phyloP scores from a whole-genome alignment of 2,113 vertebrate species.

The Camarhynchus parvulus region DNA sequence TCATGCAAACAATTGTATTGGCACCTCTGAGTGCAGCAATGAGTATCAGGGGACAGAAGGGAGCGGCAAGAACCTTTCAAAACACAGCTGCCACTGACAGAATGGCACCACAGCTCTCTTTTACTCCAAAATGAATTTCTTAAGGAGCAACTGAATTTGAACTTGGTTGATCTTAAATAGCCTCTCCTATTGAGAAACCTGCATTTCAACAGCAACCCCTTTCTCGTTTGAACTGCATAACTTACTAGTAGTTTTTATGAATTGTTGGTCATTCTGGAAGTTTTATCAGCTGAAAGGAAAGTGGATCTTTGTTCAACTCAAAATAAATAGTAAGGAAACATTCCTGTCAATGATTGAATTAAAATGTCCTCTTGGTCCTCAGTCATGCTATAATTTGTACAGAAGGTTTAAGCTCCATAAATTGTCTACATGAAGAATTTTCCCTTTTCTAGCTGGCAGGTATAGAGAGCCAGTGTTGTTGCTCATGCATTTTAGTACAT shows the following conservation, averaged over 20 bases:
- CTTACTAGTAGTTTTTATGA: neutral
- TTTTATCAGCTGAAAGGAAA: neutral
- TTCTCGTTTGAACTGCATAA: neutral
- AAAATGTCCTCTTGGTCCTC: neutral
- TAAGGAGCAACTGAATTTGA: neutral
- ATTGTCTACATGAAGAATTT: neutral
- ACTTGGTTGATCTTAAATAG: neutral
- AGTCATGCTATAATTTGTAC: neutral
- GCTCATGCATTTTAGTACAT: neutral
- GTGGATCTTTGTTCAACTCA: neutral
- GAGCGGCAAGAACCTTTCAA: neutral
- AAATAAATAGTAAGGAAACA: neutral
- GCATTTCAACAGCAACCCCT: neutral
- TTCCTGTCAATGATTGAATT: neutral
- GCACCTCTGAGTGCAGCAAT: neutral
- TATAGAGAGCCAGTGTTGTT: neutral
- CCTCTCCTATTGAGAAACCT: neutral
- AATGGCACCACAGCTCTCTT: neutral
- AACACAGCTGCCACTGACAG: conserved; percentile 4
- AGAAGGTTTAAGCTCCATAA: neutral
- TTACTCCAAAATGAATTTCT: neutral
- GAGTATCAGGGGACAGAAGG: neutral
- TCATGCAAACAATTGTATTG: neutral
- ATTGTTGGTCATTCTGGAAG: neutral
- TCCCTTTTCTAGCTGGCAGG: neutral